Conservation (phyloP, 2,113 vertebrate species). For the Serinus canaria region DNA sequence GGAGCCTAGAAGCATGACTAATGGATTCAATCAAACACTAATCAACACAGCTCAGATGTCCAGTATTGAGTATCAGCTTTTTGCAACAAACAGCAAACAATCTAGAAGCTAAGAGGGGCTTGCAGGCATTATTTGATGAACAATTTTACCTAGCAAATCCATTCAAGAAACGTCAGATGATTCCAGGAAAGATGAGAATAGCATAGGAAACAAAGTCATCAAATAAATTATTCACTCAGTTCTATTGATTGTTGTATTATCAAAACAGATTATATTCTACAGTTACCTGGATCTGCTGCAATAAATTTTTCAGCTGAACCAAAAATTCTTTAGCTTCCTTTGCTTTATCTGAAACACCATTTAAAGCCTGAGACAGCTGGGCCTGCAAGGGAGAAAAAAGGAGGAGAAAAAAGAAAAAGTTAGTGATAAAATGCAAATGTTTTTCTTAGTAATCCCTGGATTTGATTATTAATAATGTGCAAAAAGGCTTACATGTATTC, state of each 20-base stretch:
- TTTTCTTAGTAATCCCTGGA: neutral
- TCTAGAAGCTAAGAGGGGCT: neutral
- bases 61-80: neutral
- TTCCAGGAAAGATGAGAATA: slow-evolving; percentile 32
- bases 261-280: slow-evolving; percentile 13
- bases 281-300: slow-evolving; percentile 96
- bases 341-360: slow-evolving; percentile 94
- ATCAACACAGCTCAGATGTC: slow-evolving; percentile 15
- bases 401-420: neutral
- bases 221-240: slow-evolving; percentile 48
- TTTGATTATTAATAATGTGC: neutral
- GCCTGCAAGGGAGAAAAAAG: slow-evolving; percentile 73
- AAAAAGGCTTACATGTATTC: neutral
- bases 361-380: slow-evolving; percentile 95
- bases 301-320: slow-evolving; percentile 93
- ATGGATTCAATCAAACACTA: slow-evolving; percentile 28
- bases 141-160: slow-evolving; percentile 15
- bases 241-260: slow-evolving; percentile 31
- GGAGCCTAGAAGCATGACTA: neutral
- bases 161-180: slow-evolving; percentile 11
- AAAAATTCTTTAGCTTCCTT: slow-evolving; percentile 99
- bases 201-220: neutral
- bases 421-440: neutral
- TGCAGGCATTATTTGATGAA: neutral
- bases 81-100: neutral